Percentiles rank a stretch among this genome's conserved stretches.
Evolutionary conservation across 1,140 invertebrate genomes (phyloP).

Genomic region (Melanaphis sacchari): DNA sequence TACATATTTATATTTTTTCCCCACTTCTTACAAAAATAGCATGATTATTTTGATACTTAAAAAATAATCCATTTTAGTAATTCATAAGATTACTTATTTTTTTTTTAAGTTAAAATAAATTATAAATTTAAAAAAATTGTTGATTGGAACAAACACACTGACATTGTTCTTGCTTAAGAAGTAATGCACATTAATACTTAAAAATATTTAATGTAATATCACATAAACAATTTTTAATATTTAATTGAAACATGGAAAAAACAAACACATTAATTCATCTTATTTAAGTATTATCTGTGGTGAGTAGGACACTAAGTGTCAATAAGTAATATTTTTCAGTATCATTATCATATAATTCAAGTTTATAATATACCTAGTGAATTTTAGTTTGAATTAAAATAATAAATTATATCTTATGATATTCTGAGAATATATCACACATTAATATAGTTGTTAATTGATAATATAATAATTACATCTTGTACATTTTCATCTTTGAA

Average conservation of each 20-base stretch:
- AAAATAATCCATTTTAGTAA: no score
- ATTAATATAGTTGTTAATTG: neutral
- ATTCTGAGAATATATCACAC: neutral
- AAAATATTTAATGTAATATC: neutral
- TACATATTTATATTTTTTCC: neutral
- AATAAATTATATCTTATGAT: no score
- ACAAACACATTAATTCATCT: neutral
- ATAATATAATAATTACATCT: slow-evolving; percentile 11
- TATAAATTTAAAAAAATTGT: neutral
- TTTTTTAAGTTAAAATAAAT: neutral
- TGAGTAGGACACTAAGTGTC: neutral
- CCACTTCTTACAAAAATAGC: neutral
- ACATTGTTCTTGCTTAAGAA: neutral
- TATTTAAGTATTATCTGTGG: neutral
- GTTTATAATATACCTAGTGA: no score
- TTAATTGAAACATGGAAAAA: neutral
- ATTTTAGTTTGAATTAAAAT: no score
- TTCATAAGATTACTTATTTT: neutral
- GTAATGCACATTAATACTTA: neutral
- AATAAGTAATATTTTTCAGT: no score
- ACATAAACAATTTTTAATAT: no score
- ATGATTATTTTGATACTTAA: no score
- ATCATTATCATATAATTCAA: no score
- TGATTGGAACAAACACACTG: neutral
- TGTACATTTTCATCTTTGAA: neutral